Conservation (phyloP, 2,888 invertebrate species). For the Parnassius glacialis region DNA sequence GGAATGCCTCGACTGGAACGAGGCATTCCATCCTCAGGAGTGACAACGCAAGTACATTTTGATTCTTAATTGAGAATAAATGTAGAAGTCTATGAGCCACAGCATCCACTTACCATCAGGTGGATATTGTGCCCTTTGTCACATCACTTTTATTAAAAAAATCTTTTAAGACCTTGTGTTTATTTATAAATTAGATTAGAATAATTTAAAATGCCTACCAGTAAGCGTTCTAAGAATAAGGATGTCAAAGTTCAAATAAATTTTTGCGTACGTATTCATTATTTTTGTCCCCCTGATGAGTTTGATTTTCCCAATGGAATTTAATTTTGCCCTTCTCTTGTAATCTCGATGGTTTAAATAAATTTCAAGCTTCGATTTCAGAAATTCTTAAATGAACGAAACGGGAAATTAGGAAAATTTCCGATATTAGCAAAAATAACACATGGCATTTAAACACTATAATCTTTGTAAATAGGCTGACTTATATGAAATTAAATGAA, state of each 20-base stretch:
- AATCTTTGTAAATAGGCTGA: too few species aligned
- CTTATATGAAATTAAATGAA: too few species aligned
- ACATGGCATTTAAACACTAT: too few species aligned
- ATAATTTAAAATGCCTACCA: background rate
- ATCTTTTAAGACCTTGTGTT: background rate
- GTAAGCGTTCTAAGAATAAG: background rate
- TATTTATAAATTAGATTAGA: background rate
- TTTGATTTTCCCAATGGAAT: slow-evolving; percentile 34
- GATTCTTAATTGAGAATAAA: too few species aligned
- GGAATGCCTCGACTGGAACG: too few species aligned
- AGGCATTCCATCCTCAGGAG: too few species aligned
- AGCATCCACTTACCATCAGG: too few species aligned
- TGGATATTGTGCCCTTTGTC: too few species aligned
- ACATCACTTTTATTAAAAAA: too few species aligned
- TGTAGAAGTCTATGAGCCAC: too few species aligned
- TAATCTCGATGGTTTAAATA: slow-evolving; percentile 39
- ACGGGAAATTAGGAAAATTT: slow-evolving; percentile 8
- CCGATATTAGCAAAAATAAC: too few species aligned
- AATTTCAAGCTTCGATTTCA: slow-evolving; percentile 30
- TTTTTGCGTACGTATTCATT: slow-evolving; percentile 13
- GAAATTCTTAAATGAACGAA: slow-evolving; percentile 29
- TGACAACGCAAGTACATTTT: too few species aligned
- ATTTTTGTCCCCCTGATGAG: slow-evolving; percentile 11
- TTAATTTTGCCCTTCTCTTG: slow-evolving; percentile 40
- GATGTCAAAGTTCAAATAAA: slow-evolving; percentile 13